Evolutionary conservation across 2,888 invertebrate genomes (phyloP), one percentile per base, ranked within the genome.

Genomic region (Prenolepis imparis): DNA sequence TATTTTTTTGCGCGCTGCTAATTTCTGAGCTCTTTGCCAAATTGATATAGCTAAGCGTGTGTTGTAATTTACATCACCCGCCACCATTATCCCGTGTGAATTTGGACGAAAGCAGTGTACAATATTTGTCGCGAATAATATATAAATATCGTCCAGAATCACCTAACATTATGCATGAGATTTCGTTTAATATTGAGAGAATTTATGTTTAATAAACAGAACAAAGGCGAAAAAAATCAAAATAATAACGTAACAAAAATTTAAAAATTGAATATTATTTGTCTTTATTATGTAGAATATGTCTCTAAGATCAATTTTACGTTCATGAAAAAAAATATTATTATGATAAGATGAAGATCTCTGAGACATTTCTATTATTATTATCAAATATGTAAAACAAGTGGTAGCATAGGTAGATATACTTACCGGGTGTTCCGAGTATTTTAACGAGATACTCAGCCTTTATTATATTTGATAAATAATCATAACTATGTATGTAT

Each of bases 71-170:
- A 68, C 44, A 59, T 59, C 52, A 74, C 81, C 88, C 88, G 74
- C 36, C 88, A 88, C 88, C 88, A n/a, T 64, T 59, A 59, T 59
- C 32, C 70, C 78, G 68, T 15, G 39, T 59, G 41, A 36, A 77
- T 55, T 41, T 24, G 67, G 36, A 59, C 36, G 32, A 70, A 80
- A 80, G 78, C 70, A 39, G 28, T 67, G 44, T 70, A 59, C 21
- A 48, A 78, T 41, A 57, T n/a, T 77, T 59, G 11, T 41, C 44
- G 24, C 36, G 70, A 80, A 4, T 36, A 32, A 52, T 59, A n/a
- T 61, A 73, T 28, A 41, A 32, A 41, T 28, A 73, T 61, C 72
- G 61, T 24, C 8, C 21, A 32, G 11, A 82, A 81, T 73, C 81
- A 73, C 18, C 57, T 64, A 61, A 81, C 32, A 70, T 78, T 57